A percentile compares a stretch with the other conserved stretches of the same genome.
Conservation (phyloP, 2,113 vertebrate species). For the Eira barbara region DNA sequence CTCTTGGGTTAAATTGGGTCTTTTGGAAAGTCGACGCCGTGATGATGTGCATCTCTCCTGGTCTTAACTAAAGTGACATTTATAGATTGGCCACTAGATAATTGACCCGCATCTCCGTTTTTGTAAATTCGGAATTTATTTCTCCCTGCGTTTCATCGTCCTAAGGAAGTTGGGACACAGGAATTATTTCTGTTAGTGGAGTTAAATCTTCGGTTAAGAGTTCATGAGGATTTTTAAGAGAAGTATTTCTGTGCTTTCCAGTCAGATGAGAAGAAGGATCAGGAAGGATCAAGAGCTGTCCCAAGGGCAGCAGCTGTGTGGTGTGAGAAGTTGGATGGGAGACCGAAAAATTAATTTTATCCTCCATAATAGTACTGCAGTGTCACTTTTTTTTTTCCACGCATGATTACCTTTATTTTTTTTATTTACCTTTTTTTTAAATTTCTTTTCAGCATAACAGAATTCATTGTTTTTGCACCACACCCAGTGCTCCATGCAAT, state of each 20-base stretch:
- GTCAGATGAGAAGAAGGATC: background rate
- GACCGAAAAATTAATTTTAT: background rate
- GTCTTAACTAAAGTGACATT: background rate
- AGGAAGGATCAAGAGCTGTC: background rate
- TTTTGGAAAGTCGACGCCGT: background rate
- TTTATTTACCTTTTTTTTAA: too few relatives aligned
- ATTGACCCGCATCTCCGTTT: background rate
- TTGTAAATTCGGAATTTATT: background rate
- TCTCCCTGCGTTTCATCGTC: background rate
- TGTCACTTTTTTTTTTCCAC: background rate
- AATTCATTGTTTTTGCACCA: too few relatives aligned
- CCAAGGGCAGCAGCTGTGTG: background rate
- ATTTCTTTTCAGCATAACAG: too few relatives aligned
- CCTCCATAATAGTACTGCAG: rapidly evolving
- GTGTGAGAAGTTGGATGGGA: background rate
- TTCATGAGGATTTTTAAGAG: background rate
- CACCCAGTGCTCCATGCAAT: too few relatives aligned
- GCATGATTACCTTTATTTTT: too few relatives aligned
- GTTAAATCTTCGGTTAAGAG: background rate
- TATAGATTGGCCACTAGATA: background rate
- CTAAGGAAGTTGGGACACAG: background rate
- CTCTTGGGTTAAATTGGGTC: background rate
- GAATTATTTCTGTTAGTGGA: background rate
- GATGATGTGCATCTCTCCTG: background rate
- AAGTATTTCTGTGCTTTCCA: background rate